A percentile compares a stretch with the other conserved stretches of the same genome.
phyloP scores from a whole-genome alignment of 2,888 invertebrate genomes.

The Smittia sp. region DNA sequence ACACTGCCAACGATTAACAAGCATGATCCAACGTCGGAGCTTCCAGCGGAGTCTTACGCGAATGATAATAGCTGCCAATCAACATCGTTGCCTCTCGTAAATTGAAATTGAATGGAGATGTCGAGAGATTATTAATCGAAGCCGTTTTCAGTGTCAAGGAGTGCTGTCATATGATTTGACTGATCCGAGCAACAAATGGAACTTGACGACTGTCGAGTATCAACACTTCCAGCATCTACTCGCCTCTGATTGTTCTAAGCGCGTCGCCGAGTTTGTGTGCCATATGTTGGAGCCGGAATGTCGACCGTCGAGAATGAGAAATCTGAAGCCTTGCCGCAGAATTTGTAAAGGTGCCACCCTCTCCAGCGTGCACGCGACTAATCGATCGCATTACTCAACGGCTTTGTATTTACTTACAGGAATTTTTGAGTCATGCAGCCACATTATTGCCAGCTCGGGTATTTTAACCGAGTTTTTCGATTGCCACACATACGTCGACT shows the following conservation, averaged over 20 bases:
- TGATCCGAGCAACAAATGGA: constrained; percentile 50
- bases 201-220: constrained; percentile 48
- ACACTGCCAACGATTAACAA: constrained; percentile 56
- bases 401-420: constrained; percentile 51
- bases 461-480: constrained; percentile 58
- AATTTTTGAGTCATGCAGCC: constrained; percentile 62
- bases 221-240: constrained; percentile 61
- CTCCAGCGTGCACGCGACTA: constrained; percentile 19
- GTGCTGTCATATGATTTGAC: constrained; percentile 67
- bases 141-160: constrained; percentile 57
- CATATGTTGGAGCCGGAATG: constrained; percentile 65
- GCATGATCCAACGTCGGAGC: constrained; percentile 50
- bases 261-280: constrained; percentile 62
- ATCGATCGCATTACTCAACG: constrained; percentile 17
- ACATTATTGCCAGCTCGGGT: constrained; percentile 58
- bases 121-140: too few relatives aligned
- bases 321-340: constrained; percentile 63
- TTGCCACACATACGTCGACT: constrained; percentile 61
- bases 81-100: constrained; percentile 48
- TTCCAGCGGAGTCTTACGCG: constrained; percentile 49
- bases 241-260: constrained; percentile 63
- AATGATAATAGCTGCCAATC: constrained; percentile 53
- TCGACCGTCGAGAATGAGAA: constrained; percentile 58
- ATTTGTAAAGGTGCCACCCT: constrained; percentile 61
- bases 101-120: constrained; percentile 4